Evolutionary conservation across 2,888 invertebrate species (phyloP).

Genomic region (Cataglyphis albicans): DNA sequence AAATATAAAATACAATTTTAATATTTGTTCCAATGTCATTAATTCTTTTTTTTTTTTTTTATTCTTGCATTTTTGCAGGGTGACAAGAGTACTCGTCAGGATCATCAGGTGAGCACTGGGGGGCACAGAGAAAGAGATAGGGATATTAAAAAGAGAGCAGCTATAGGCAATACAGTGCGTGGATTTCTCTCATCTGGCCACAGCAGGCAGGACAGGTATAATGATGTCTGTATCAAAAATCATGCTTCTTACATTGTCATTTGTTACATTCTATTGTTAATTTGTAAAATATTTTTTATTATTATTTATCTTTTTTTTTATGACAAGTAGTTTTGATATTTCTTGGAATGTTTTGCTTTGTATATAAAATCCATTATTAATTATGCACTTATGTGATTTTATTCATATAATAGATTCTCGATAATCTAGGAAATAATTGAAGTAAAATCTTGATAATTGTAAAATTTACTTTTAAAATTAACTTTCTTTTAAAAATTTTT

Average conservation of each 20-base stretch:
- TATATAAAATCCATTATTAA: slow-evolving; percentile 30
- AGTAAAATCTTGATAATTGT: not conserved
- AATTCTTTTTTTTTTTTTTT: not conserved
- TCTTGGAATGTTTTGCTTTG: slow-evolving; percentile 17
- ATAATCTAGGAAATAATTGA: not conserved
- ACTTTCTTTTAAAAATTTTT: not conserved
- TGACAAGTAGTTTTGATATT: not conserved
- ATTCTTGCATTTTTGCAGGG: slow-evolving; percentile 72
- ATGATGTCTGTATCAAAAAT: slow-evolving; percentile 86
- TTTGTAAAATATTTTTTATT: slow-evolving; percentile 57
- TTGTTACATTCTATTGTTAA: slow-evolving; percentile 67
- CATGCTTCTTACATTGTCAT: slow-evolving; percentile 84
- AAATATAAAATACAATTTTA: not conserved
- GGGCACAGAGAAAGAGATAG: slow-evolving; percentile 82
- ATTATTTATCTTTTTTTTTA: slow-evolving; percentile 57
- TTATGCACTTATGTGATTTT: slow-evolving; percentile 29
- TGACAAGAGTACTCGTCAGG: slow-evolving; percentile 80
- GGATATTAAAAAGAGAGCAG: slow-evolving; percentile 85
- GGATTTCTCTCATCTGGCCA: slow-evolving; percentile 85
- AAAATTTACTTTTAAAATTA: not conserved
- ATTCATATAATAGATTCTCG: slow-evolving; percentile 13
- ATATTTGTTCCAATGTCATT: not conserved
- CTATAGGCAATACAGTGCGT: slow-evolving; percentile 86
- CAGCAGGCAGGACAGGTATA: slow-evolving; percentile 86
- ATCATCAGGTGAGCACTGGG: slow-evolving; percentile 82